phyloP scores from a whole-genome alignment of 2,888 invertebrate genomes.

The Drosophila yooni region DNA sequence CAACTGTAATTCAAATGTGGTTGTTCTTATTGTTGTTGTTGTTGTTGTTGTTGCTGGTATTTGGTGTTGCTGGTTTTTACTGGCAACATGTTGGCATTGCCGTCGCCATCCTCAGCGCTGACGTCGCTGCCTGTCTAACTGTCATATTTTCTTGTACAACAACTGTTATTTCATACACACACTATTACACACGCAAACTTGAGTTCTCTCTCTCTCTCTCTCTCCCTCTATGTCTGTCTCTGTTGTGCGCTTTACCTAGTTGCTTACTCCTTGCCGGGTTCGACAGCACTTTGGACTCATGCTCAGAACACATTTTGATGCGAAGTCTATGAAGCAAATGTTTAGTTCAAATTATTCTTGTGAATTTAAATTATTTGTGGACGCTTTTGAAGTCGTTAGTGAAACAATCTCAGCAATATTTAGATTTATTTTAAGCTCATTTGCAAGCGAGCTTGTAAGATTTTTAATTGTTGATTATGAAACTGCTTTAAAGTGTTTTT shows the following conservation, averaged over 20 bases:
- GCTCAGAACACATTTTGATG: not conserved
- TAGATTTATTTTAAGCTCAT: not conserved
- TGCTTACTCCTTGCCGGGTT: slow-evolving; percentile 4
- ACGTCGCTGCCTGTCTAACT: slow-evolving; percentile 53
- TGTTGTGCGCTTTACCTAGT: not conserved
- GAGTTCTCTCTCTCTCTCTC: not conserved
- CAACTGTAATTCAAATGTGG: slow-evolving; percentile 26
- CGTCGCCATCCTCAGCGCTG: slow-evolving; percentile 29
- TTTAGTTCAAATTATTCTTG: slow-evolving; percentile 5
- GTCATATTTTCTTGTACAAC: slow-evolving; percentile 66
- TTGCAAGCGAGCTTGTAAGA: not conserved
- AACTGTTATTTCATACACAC: slow-evolving; percentile 49
- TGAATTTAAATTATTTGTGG: not conserved
- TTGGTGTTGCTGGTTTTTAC: slow-evolving; percentile 34
- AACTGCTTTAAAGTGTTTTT: not conserved
- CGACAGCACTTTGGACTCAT: slow-evolving; percentile 3
- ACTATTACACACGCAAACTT: slow-evolving; percentile 15
- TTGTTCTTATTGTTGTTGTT: slow-evolving; percentile 11
- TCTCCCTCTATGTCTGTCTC: not conserved
- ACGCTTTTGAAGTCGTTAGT: not conserved
- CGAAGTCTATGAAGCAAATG: slow-evolving; percentile 8
- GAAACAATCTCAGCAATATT: not conserved
- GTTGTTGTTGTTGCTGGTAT: slow-evolving; percentile 9
- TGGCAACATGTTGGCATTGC: slow-evolving; percentile 50
- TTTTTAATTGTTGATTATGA: not conserved